Evolutionary conservation across 2,113 vertebrate genomes (phyloP).

Genomic region (Chaetops frenatus): DNA sequence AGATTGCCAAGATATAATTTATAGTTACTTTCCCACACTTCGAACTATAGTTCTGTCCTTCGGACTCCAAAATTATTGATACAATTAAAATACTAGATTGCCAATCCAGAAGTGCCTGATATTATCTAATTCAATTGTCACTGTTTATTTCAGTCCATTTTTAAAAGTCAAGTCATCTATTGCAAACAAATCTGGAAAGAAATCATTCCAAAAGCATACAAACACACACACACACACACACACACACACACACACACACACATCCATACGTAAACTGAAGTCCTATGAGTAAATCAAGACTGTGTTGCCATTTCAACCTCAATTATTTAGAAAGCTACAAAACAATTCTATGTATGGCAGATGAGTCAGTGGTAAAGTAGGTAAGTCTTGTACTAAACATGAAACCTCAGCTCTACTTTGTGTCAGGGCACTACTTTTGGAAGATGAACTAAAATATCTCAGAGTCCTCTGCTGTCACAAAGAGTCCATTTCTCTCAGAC

Average conservation of each 20-base stretch:
- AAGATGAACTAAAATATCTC: background rate
- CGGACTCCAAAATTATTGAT: background rate
- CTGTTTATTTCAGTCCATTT: background rate
- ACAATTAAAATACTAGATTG: background rate
- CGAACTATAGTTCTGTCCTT: background rate
- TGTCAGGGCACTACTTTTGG: background rate
- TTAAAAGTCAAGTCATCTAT: background rate
- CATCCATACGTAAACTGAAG: background rate
- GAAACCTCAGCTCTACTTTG: background rate
- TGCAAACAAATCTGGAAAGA: background rate
- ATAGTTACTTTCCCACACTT: constrained; percentile 46
- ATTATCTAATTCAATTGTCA: background rate
- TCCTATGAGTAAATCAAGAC: background rate
- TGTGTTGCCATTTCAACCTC: background rate
- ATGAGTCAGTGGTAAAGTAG: background rate
- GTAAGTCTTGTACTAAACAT: background rate
- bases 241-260: background rate
- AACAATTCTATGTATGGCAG: background rate
- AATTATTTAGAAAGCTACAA: background rate
- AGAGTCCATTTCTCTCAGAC: background rate
- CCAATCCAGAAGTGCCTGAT: background rate
- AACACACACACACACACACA: accelerated
- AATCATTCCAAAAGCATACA: background rate
- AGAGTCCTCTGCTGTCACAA: background rate
- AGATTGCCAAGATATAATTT: constrained; percentile 11